phyloP scores from a whole-genome alignment of 2,113 vertebrate species.

The Mixornis gularis region DNA sequence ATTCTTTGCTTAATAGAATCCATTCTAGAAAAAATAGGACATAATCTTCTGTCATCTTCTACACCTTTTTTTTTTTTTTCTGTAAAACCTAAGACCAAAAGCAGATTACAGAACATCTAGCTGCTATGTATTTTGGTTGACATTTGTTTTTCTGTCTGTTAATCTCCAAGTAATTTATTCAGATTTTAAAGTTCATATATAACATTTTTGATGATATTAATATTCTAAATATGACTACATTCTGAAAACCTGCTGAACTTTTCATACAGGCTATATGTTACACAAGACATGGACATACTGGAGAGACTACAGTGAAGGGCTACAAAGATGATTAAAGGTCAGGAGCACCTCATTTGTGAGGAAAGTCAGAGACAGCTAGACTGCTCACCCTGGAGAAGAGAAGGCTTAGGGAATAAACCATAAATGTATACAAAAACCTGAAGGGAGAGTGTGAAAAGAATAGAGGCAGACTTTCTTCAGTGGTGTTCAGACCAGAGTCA shows the following conservation, averaged over 20 bases:
- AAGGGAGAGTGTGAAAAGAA: neutral
- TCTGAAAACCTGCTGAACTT: neutral
- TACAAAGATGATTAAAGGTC: neutral
- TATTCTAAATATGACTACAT: neutral
- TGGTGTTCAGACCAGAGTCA: neutral
- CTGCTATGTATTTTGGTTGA: neutral
- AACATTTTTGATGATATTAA: neutral
- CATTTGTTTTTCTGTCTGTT: neutral
- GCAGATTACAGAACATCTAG: neutral
- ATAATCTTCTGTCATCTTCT: neutral
- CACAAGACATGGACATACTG: neutral
- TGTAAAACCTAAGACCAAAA: neutral
- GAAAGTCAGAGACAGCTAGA: neutral
- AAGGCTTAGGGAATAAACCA: neutral
- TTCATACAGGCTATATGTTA: neutral
- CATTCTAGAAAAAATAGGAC: neutral
- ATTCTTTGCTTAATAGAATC: constrained; percentile 17
- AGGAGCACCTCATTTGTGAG: neutral
- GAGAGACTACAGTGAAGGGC: neutral
- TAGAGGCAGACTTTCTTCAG: neutral
- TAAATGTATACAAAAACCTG: neutral
- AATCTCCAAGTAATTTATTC: neutral
- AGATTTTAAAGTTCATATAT: neutral
- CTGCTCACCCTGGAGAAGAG: neutral
- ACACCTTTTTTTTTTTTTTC: neutral